These are phyloP conservation scores for Origma solitaria DNA, from an alignment of 2,113 vertebrate genomes.

Conservation along the genomic window DNA sequence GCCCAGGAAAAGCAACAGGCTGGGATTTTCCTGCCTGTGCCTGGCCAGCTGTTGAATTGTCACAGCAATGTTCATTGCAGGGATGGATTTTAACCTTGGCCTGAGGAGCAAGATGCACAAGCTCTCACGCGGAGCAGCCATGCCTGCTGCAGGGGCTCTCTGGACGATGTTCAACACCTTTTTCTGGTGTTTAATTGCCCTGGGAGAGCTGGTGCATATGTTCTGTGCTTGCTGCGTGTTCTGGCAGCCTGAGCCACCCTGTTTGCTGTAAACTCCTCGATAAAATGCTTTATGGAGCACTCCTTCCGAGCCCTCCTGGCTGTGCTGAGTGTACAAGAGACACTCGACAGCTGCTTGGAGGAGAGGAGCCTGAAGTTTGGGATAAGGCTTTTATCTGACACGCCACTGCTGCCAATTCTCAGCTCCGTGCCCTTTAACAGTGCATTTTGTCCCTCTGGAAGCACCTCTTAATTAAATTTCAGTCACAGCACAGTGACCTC, in stretches of 20 bases:
- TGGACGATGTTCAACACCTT: not conserved
- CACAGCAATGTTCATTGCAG: not conserved
- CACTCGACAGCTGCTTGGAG: not conserved
- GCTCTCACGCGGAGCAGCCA: fast-evolving
- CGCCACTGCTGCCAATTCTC: not conserved
- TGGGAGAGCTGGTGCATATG: not conserved
- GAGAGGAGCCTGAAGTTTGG: not conserved
- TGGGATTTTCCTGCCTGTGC: not conserved
- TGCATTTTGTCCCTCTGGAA: not conserved
- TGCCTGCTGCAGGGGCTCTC: not conserved
- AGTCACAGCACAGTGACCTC: not conserved
- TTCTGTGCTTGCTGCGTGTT: fast-evolving
- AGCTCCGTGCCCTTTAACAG: not conserved
- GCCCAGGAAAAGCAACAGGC: not conserved
- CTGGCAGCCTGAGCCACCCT: not conserved
- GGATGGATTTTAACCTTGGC: not conserved
- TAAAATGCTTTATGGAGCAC: not conserved
- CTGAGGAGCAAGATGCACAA: fast-evolving
- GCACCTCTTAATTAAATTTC: not conserved
- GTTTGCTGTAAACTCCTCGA: not conserved
- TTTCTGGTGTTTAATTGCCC: no score
- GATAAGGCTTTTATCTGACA: not conserved
- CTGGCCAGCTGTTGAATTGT: not conserved
- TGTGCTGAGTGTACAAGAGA: not conserved
- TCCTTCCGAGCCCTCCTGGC: not conserved